Base-by-base conservation (phyloP, 2,888 invertebrate species). In the Masnerella sp. region DNA sequence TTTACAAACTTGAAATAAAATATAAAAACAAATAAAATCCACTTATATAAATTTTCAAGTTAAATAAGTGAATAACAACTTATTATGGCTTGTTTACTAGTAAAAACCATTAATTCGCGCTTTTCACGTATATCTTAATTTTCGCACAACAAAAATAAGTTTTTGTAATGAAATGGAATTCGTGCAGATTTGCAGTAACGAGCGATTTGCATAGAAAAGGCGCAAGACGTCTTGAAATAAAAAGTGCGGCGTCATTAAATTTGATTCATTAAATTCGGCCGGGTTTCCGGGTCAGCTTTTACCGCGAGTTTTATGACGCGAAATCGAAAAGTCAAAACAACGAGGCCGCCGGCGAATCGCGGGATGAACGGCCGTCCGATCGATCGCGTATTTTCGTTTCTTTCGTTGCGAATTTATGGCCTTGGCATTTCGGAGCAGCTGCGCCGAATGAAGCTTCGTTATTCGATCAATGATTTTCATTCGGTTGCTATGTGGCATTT, bases 371-470 rank as follows among this genome's bases (percentile, higher is more conserved):
- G 18, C 42, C 43, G 45, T 12, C 28, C 51, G 11, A 68, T 68
- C 59, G 68, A 61, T 69, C 47, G 69, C 28, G 61, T 65, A 51
- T 68, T 68, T 68, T 68, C 52, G 49, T 59, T 59, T 52, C 59
- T 61, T 69, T 69, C 59, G 61, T 59, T 68, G 45, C 69, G 40
- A 69, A 69, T 51, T 61, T 61, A 69, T 54, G 47, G 69, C 61
- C 69, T 69, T 69, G 69, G 69, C 61, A 69, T 69, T 69, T 69
- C 54, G 52, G 12, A 59, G 61, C 69, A 61, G 69, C 69, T 69
- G 61, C 69, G 59, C 61, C 61, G 61, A 69, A 69, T 69, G 67
- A 67, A 49, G 43, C 28, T 67, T 67, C 67, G 69, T 69, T 54
- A 69, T 61, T 54, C 61, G 69, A 69, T 69, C 69, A 61, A 69